Evolutionary conservation across 2,888 invertebrate species (phyloP), one percentile per base, ranked within the genome.

Genomic region (Dione vanillae): DNA sequence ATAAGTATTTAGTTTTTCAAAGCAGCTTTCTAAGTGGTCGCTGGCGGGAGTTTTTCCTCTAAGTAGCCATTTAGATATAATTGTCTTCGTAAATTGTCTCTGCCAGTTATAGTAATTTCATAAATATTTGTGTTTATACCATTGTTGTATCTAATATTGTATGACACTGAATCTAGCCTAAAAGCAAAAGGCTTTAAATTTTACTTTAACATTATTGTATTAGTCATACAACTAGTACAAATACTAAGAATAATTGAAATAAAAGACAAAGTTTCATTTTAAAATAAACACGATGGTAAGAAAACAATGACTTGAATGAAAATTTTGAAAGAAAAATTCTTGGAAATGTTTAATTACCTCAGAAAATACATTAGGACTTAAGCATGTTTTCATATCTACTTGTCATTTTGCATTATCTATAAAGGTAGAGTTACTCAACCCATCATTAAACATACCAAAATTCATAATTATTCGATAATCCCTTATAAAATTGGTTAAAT

Each of bases 1-100:
- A 85, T 83, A 87, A 89, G 87, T 87, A 89, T 91, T 91, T 85
- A 84, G 87, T 92, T 93, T 93, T 92, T 92, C 90, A 91, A 90
- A 89, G 83, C 82, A 84, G 85, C 87, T 90, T 91, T 91, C 91
- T 91, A 92, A 92, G 89, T 91, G 90, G 85, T 74, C 78, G 86
- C 78, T 84, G 81, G 83, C 78, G 80, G 78, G 78, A 80, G 77
- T 76, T 78, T 88, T 90, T 90, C 90, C 90, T 83, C 82, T 80
- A 88, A 88, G 89, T 86, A 85, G 83, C 69, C 71, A 70, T 84
- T 85, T 85, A 84, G 87, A 83, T 82, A 87, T 90, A 89, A 91
- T 90, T 91, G 16, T 85, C 87, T 74, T 78, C 80, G 85, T 88
- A 87, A 89, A 90, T 90, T 90, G 83, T 81, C 82, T 80, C 82